Base-by-base conservation (phyloP, 2,113 vertebrate species). In the Sclerurus mexicanus region DNA sequence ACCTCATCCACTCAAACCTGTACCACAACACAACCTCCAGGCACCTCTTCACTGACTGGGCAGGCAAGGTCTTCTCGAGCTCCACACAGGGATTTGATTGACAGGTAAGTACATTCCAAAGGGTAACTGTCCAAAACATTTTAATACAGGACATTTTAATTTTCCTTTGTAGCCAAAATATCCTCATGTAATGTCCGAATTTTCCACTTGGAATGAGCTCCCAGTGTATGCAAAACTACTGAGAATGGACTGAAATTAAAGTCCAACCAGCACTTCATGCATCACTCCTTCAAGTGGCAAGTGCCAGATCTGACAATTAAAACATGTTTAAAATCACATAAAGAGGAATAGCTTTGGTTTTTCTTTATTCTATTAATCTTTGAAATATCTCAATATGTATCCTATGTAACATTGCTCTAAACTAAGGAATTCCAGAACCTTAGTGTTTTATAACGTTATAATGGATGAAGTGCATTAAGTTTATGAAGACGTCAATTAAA, bases 1-100 rank as follows among this genome's bases (percentile, higher is more conserved):
- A 75, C 27, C 52, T 35, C 0, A 0, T 9, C 62, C 28, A 39
- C 31, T 46, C 71, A 16, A 2, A 25, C 30, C 44, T n/a, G 3
- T 5, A 44, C 37, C 53, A 80, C 31, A 80, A 62, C 49, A 81
- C 58, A 77, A 80, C 18, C 59, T 37, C n/a, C 22, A 49, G 18
- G 7, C 33, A 55, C 28, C 39, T 50, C 33, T 30, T 39, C 35
- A 31, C 25, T 10, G 49, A 56, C 11, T 63, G 53, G 84, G 42
- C 69, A 89, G 60, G 49, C 28, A 69, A 35, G 35, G 42, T 12
- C 24, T 76, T 82, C 47, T 59, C 1, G 0, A 52, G 15, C 62
- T 89, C 67, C 76, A 69, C 14, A 49, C 11, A 20, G 50, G 10
- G 15, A 37, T 55, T 14, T n/a, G 21, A 59, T 27, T 44, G 76